Percentiles rank a stretch among this genome's conserved stretches.
These are phyloP conservation scores for Dicrurus megarhynchus DNA, from an alignment of 2,113 vertebrate species.

Conservation along the genomic window DNA sequence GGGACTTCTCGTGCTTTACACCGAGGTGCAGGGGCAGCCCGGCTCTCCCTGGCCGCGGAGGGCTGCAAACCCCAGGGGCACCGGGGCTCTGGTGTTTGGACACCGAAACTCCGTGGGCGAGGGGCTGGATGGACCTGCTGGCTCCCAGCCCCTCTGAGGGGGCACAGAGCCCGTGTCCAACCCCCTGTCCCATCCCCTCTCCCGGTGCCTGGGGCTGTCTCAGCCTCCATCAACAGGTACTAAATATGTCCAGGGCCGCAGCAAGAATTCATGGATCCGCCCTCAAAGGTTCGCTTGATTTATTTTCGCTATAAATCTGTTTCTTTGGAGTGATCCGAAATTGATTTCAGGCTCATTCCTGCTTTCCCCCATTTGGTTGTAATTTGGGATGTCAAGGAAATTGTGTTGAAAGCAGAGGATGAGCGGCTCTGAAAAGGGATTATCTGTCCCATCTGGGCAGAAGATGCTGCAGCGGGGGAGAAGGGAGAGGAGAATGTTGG, in stretches of 20 bases:
- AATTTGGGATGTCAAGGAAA: constrained; percentile 53
- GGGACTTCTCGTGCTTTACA: neutral
- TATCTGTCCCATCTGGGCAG: constrained; percentile 43
- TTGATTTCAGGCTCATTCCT: constrained; percentile 41
- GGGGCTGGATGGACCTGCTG: neutral
- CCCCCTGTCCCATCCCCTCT: neutral
- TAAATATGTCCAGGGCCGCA: neutral
- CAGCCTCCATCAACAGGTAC: constrained; percentile 11
- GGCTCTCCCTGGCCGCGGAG: neutral
- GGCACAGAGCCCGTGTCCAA: neutral
- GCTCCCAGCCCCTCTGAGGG: neutral
- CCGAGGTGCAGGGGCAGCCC: fast-evolving
- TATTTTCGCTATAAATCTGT: constrained; percentile 27
- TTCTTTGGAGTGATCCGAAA: neutral
- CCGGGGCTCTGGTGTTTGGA: neutral
- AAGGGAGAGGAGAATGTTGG: constrained; percentile 33
- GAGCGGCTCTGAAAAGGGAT: constrained; percentile 21
- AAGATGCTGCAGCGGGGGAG: constrained; percentile 26
- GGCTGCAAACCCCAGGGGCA: neutral
- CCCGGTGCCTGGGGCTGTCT: neutral
- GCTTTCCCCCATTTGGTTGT: constrained; percentile 29
- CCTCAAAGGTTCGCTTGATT: constrained; percentile 39
- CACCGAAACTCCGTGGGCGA: fast-evolving
- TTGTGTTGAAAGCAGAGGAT: constrained; percentile 25
- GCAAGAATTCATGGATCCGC: constrained; percentile 18